Evolutionary conservation across 2,888 invertebrate species (phyloP), one percentile per base, ranked within the genome.

Genomic region (Xanthostigma xanthostigma): DNA sequence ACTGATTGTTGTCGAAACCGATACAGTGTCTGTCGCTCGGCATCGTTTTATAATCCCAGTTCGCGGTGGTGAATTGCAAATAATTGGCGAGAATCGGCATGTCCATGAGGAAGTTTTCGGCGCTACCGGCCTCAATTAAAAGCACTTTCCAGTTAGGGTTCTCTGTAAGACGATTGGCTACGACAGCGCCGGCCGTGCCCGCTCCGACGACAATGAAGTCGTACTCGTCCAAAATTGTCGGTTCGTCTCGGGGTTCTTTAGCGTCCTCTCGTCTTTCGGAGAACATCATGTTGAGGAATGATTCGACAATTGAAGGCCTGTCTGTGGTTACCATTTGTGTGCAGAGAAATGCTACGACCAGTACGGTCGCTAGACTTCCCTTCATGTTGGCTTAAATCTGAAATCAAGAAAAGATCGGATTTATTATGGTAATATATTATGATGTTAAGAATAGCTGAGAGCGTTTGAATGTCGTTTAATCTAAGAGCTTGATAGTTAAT

Each of bases 91-190:
- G 59, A 9, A 79, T 62, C 0, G 83, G 83, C 17, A 83, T 71
- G 58, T 81, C 81, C 79, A 80, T 81, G 10, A 79, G 56, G 33
- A 71, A 71, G 55, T 75, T 75, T 62, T 83, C 82, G 13, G n/a
- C 27, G 34, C 64, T 66, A 1, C 75, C 75, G 12, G 73, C 71
- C 59, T 76, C 76, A 44, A 75, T 59, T 12, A 76, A 56, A 34
- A 75, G 58, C 10, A 74, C 65, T 17, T 62, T 68, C 68, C 70
- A 73, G n/a, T 66, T 51, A 1, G 54, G 40, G 9, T 64, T 59
- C 55, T 73, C 72, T 0, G 67, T 63, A 1, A 75, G 58, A 47
- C 75, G 63, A 48, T 62, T 67, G 0, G 75, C 74, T 1, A 76
- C 53, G 0, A 72, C 70, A 0, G 73, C 68, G 2, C 77, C 77